Evolutionary conservation across 2,113 vertebrate species (phyloP).

Genomic region (Oostethus manadensis): DNA sequence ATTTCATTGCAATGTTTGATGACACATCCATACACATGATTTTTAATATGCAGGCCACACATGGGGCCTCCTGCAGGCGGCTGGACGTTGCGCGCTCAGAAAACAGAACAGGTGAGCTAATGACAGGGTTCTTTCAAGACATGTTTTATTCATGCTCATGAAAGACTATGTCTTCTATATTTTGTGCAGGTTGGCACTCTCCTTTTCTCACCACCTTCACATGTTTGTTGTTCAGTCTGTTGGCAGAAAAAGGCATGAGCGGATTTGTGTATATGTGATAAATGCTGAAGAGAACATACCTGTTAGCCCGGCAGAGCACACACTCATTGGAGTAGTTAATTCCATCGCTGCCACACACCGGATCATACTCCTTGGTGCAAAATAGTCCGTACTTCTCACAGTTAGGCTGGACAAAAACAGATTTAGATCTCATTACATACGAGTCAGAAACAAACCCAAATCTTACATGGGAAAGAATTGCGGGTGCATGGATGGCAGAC

Average conservation of each 20-base stretch:
- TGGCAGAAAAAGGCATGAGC: not conserved
- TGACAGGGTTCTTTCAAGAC: no score
- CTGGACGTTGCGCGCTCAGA: no score
- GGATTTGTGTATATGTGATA: not conserved
- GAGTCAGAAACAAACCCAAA: no score
- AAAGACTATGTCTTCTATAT: not conserved
- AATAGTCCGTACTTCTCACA: not conserved
- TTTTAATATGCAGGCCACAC: no score
- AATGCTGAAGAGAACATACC: slow-evolving; percentile 18
- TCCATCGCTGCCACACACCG: slow-evolving; percentile 61
- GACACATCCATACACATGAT: no score
- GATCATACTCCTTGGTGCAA: slow-evolving; percentile 49
- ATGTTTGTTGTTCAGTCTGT: not conserved
- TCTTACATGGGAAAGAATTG: no score
- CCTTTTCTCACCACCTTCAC: slow-evolving; percentile 19
- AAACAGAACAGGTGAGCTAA: no score
- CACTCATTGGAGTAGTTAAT: slow-evolving; percentile 50
- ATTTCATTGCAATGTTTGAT: no score
- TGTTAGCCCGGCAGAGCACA: slow-evolving; percentile 49
- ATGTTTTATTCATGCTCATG: no score
- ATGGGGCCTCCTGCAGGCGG: no score
- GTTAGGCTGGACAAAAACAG: slow-evolving; percentile 13
- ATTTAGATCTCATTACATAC: not conserved
- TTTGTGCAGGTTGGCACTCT: not conserved
- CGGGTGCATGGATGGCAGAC: no score